Conservation (phyloP, 2,113 vertebrate species). For the Pachypanchax playfairii region DNA sequence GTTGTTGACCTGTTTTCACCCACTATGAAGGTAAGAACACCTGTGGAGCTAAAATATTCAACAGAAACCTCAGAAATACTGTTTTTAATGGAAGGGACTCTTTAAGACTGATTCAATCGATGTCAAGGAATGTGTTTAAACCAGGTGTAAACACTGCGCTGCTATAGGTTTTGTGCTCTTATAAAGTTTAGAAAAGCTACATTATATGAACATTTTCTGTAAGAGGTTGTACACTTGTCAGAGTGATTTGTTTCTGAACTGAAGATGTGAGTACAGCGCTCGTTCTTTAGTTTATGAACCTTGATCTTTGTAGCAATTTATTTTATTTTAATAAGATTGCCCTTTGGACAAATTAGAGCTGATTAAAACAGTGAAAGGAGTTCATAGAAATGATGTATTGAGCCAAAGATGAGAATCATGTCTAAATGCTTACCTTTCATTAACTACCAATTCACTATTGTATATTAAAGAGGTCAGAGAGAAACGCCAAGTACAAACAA, state of each 20-base stretch:
- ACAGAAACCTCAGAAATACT: no score
- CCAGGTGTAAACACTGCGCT: conserved; percentile 6
- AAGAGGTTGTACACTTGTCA: conserved; percentile 12
- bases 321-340: conserved; percentile 18
- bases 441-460: conserved; percentile 63
- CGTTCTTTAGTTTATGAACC: conserved; percentile 10
- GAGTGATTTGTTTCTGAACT: conserved; percentile 2
- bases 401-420: conserved; percentile 29
- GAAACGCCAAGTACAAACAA: conserved; percentile 76
- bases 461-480: conserved; percentile 64
- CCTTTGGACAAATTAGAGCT: conserved; percentile 17
- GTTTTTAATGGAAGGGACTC: no score
- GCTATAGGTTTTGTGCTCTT: conserved; percentile 5
- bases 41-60: no score
- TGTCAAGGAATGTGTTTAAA: conserved; percentile 31
- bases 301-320: background rate
- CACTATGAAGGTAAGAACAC: no score
- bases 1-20: no score
- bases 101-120: conserved; percentile 13
- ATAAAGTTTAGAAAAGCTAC: conserved; percentile 10
- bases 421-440: conserved; percentile 49
- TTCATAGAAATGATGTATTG: conserved; percentile 32
- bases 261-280: background rate
- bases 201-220: background rate
- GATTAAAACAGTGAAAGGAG: conserved; percentile 20